Percentiles rank a stretch among this genome's conserved stretches.
Conservation (phyloP, 64 coral and sea anemone genomes). For the Porites lutea region DNA sequence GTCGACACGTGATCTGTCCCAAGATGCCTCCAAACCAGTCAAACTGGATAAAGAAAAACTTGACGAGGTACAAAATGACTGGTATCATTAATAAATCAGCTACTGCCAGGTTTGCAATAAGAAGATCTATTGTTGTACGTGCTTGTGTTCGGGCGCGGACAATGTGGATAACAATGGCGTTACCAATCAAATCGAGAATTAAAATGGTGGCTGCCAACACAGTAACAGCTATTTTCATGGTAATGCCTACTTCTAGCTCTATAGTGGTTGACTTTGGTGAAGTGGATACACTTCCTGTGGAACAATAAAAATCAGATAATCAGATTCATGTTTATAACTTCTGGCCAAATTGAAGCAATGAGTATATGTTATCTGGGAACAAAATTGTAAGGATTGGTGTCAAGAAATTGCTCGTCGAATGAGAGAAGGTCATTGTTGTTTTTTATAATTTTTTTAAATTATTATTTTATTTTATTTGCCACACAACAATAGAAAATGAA, state of each 20-base stretch:
- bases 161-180: conserved; percentile 47
- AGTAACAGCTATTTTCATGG: conserved; percentile 34
- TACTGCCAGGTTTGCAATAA: conserved; percentile 65
- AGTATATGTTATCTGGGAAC: no score
- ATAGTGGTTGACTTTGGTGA: neutral
- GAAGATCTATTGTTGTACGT: conserved; percentile 53
- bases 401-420: no score
- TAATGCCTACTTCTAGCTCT: neutral
- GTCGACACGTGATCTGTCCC: conserved; percentile 51
- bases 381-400: no score
- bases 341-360: no score
- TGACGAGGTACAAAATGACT: conserved; percentile 48
- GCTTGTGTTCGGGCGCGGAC: conserved; percentile 39
- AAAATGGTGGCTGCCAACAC: conserved; percentile 3
- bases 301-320: no score
- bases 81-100: conserved; percentile 73
- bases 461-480: no score
- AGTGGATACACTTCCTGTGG: neutral
- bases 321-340: no score
- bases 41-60: conserved; percentile 37
- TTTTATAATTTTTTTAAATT: no score
- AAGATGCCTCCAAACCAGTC: conserved; percentile 64
- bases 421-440: no score
- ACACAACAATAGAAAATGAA: no score
- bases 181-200: conserved; percentile 42